Evolutionary conservation across 2,888 invertebrate genomes (phyloP), one percentile per base, ranked within the genome.

Genomic region (Ferdinandea cuprea): DNA sequence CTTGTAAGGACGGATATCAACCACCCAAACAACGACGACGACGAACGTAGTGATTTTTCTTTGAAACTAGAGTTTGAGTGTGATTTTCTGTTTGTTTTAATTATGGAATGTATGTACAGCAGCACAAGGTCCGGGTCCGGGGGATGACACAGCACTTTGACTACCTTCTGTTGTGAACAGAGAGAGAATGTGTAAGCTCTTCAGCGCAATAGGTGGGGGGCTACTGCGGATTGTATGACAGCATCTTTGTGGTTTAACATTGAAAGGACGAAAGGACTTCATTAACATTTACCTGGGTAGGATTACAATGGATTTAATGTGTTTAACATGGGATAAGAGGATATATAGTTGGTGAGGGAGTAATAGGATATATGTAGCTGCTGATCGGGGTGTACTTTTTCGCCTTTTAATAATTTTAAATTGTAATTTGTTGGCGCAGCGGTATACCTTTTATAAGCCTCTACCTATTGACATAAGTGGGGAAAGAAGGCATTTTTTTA

Each of bases 271-370:
- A 72, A 71, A 77, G 71, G 77, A 81, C 77, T 81, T 81, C 77
- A 81, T 81, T 81, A 81, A 81, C 81, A 81, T 81, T 81, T 81
- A 81, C 81, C 81, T 81, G 81, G 59, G 71, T 71, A 48, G 81
- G 81, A 81, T 81, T 81, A 81, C 66, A 81, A 81, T 81, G 81
- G 81, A 81, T 77, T 72, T 81, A 81, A 81, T 81, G 81, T 77
- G 77, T 81, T 81, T 77, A 81, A 81, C 71, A 77, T 72, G 71
- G 77, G 77, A 81, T 81, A 66, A 77, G 71, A 54, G 69, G 30
- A 48, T 48, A 63, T 58, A 77, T 71, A 71, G 63, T 58, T 71
- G 56, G 56, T 35, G 56, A 2, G 42, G 42, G 40, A 52, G 52
- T 52, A 40, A 42, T 66, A 25, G 25, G 46, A 63, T 46, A 48